These are phyloP conservation scores for Drosophila funebris DNA, from an alignment of 1,140 invertebrate species.

Conservation along the genomic window DNA sequence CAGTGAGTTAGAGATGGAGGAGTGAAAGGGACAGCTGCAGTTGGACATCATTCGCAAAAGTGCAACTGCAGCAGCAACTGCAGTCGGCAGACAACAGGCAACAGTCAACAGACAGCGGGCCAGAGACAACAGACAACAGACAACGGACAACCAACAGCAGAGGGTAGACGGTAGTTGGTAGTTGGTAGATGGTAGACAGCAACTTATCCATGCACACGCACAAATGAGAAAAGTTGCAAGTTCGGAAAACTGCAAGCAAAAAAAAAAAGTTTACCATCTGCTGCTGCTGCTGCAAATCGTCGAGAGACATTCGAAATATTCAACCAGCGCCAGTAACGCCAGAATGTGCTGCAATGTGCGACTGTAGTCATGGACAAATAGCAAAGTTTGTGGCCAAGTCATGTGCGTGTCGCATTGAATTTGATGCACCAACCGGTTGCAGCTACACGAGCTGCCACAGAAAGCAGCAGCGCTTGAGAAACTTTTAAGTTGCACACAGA, in stretches of 20 bases:
- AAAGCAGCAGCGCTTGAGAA: slow-evolving; percentile 11
- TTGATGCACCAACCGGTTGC: slow-evolving; percentile 34
- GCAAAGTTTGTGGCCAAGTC: slow-evolving; percentile 72
- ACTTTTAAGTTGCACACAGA: slow-evolving; percentile 21
- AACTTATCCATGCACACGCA: slow-evolving; percentile 73
- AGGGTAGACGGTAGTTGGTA: no score
- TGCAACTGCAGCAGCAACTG: slow-evolving; percentile 21
- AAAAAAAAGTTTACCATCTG: slow-evolving; percentile 65
- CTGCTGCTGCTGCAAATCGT: slow-evolving; percentile 24
- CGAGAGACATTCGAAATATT: neutral
- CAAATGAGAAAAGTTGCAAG: slow-evolving; percentile 79
- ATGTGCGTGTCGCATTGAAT: slow-evolving; percentile 73
- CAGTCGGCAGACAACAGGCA: neutral
- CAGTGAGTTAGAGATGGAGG: neutral
- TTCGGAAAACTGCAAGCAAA: slow-evolving; percentile 59
- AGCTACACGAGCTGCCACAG: neutral
- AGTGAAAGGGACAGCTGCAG: slow-evolving; percentile 10
- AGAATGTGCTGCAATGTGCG: slow-evolving; percentile 18
- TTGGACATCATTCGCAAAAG: slow-evolving; percentile 51
- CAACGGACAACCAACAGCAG: no score
- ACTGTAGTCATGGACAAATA: slow-evolving; percentile 50
- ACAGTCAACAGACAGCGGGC: neutral
- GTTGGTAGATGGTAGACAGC: slow-evolving; percentile 33
- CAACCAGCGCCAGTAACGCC: neutral
- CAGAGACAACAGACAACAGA: neutral